phyloP scores from a whole-genome alignment of 2,797 vertebrate species.

The Chromis chromis region DNA sequence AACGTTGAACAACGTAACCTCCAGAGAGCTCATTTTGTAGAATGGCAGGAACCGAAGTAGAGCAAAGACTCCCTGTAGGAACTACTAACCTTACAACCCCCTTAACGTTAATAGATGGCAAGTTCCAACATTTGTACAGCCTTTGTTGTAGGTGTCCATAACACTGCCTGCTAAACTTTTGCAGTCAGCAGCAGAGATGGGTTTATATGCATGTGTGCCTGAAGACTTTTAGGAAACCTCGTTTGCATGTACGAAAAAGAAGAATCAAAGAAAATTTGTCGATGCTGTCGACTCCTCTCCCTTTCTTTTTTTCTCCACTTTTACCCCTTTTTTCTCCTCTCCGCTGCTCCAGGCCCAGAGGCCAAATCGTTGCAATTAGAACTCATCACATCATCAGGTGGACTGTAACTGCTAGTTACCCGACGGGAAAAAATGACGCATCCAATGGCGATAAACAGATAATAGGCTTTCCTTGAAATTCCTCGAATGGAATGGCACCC shows the following conservation, averaged over 20 bases:
- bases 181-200: constrained; percentile 7
- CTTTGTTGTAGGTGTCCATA: not conserved
- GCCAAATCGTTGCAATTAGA: constrained; percentile 66
- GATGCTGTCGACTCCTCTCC: constrained; percentile 8
- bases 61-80: constrained; percentile 19
- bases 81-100: constrained; percentile 31
- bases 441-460: constrained; percentile 79
- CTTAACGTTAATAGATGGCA: constrained; percentile 29
- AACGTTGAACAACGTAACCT: constrained; percentile 40
- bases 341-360: constrained; percentile 15
- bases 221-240: constrained; percentile 17
- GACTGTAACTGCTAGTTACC: constrained; percentile 70
- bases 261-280: constrained; percentile 5
- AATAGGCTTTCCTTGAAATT: constrained; percentile 83
- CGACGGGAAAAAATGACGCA: constrained; percentile 81
- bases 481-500: constrained; percentile 67
- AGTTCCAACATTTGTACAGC: constrained; percentile 14
- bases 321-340: constrained; percentile 2
- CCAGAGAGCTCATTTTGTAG: constrained; percentile 42
- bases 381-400: constrained; percentile 78
- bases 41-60: constrained; percentile 42
- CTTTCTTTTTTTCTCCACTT: constrained; percentile 11
- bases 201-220: constrained; percentile 11
- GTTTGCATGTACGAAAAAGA: constrained; percentile 24
- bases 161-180: constrained; percentile 13